Evolutionary conservation across 2,113 vertebrate species (phyloP).

Genomic region (Cairina moschata): DNA sequence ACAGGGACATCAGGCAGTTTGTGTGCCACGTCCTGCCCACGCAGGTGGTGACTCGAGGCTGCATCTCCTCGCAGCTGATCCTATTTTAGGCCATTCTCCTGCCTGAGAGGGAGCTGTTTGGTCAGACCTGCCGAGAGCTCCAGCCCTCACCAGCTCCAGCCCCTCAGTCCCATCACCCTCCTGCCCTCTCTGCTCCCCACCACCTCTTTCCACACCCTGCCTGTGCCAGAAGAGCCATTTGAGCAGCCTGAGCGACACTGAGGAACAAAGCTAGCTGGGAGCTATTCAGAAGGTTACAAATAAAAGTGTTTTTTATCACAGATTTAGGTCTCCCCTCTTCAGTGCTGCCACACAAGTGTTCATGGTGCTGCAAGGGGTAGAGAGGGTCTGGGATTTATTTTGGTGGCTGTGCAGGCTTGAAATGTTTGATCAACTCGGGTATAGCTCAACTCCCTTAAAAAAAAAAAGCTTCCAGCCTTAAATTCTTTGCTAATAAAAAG

Average conservation of each 20-base stretch:
- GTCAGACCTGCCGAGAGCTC: background rate
- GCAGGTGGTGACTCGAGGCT: background rate
- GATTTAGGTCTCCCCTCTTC: background rate
- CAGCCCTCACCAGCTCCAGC: background rate
- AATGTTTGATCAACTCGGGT: background rate
- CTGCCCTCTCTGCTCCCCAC: background rate
- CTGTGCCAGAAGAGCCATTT: background rate
- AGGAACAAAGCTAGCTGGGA: background rate
- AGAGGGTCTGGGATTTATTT: background rate
- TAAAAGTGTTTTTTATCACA: background rate
- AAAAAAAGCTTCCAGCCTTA: background rate
- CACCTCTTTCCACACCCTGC: background rate
- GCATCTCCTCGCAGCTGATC: background rate
- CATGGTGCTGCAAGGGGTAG: background rate
- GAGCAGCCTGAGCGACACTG: background rate
- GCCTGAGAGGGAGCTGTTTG: background rate
- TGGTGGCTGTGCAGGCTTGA: rapidly evolving
- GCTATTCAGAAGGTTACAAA: background rate
- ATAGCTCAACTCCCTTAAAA: background rate
- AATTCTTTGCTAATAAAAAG: background rate
- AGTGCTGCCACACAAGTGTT: rapidly evolving
- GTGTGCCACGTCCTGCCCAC: background rate
- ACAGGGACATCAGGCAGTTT: background rate
- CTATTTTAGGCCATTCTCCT: background rate
- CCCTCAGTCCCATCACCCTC: background rate